Conservation (phyloP, 2,113 vertebrate species). For the Pollachius pollachius region DNA sequence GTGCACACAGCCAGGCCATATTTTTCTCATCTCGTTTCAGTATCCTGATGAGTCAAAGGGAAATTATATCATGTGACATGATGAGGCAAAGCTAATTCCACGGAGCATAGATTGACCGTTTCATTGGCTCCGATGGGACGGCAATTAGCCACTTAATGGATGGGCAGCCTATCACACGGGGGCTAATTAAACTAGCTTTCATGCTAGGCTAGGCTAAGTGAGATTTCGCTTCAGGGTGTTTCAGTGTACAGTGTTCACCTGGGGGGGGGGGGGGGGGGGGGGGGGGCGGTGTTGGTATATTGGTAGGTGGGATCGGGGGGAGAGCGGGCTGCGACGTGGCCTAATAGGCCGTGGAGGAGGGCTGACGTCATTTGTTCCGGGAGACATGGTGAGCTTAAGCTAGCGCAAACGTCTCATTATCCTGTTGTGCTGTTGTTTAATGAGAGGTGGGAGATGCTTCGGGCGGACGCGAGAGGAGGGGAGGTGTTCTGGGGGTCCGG, state of each 20-base stretch:
- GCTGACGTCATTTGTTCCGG: neutral
- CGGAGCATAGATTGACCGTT: conserved; percentile 58
- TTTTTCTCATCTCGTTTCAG: conserved; percentile 42
- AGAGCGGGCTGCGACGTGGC: neutral
- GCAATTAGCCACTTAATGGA: conserved; percentile 73
- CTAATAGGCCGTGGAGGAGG: neutral
- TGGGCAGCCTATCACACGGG: conserved; percentile 66
- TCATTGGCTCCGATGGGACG: conserved; percentile 68
- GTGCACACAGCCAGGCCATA: conserved; percentile 3
- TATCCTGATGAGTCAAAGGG: conserved; percentile 59
- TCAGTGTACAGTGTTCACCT: neutral
- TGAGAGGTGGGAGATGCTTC: too few species aligned
- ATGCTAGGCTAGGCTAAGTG: conserved; percentile 53
- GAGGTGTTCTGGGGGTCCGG: too few species aligned
- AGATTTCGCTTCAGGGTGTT: conserved; percentile 49
- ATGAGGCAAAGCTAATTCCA: conserved; percentile 51
- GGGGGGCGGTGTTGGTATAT: neutral
- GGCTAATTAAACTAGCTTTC: conserved; percentile 68
- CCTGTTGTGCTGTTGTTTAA: too few species aligned
- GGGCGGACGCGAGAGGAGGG: too few species aligned
- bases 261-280: neutral
- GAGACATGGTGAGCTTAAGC: too few species aligned
- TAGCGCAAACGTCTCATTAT: too few species aligned
- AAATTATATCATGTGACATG: conserved; percentile 64
- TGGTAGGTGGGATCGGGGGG: neutral